Percentiles rank a stretch among this genome's conserved stretches.
Evolutionary conservation across 2,797 vertebrate species (phyloP).

Genomic region (Pseudochaenichthys georgianus): DNA sequence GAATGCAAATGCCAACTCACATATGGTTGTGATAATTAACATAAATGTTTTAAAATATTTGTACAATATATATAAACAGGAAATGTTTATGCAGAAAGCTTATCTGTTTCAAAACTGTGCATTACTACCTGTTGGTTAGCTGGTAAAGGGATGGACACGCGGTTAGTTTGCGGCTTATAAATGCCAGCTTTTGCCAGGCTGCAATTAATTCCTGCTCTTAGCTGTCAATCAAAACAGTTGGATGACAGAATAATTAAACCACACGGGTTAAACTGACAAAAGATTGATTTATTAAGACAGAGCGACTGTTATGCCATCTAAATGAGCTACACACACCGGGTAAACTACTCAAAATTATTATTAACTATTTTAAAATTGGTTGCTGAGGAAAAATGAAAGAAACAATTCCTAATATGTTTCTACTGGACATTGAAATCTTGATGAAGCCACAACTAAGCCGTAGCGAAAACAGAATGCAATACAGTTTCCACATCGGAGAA

Average conservation of each 20-base stretch:
- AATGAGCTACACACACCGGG: neutral
- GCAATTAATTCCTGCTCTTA: neutral
- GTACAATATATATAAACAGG: too few relatives aligned
- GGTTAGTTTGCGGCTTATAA: neutral
- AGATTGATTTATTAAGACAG: neutral
- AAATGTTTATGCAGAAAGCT: neutral
- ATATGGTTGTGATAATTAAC: constrained; percentile 16
- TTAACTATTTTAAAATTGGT: neutral
- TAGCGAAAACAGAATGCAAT: neutral
- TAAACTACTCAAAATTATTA: neutral
- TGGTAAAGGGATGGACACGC: neutral
- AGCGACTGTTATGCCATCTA: neutral
- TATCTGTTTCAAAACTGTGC: neutral
- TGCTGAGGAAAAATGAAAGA: neutral
- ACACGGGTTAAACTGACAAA: neutral
- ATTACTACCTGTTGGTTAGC: constrained; percentile 1
- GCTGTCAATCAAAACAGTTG: neutral
- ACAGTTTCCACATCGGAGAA: neutral
- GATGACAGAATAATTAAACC: neutral
- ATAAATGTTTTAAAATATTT: neutral
- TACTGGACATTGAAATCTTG: too few relatives aligned
- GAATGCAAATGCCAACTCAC: constrained; percentile 23
- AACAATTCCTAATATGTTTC: neutral
- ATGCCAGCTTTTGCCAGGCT: neutral
- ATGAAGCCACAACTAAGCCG: neutral